Conservation (phyloP, 2,888 invertebrate species). For the Scaeva pyrastri region DNA sequence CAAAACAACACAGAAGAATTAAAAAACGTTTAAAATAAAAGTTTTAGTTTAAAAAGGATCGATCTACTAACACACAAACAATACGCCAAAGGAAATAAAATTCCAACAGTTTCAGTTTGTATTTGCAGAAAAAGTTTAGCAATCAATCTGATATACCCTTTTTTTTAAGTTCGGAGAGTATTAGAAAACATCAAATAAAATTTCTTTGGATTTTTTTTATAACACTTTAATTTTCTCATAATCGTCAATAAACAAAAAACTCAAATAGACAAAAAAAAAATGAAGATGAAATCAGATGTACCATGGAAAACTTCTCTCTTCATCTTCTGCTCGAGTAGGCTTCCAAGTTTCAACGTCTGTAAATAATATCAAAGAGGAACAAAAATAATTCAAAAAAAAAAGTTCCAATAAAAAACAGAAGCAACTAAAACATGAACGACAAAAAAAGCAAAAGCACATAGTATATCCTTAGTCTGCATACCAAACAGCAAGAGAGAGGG, state of each 20-base stretch:
- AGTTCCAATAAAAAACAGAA: not conserved
- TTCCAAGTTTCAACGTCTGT: conserved; percentile 60
- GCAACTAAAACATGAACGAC: not conserved
- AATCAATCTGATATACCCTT: too few species aligned
- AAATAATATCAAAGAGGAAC: conserved; percentile 67
- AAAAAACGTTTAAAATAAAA: too few species aligned
- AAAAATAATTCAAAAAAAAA: not conserved
- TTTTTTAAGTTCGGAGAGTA: not conserved
- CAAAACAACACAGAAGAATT: too few species aligned
- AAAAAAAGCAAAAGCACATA: not conserved
- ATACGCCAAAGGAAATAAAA: too few species aligned
- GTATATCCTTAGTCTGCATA: conserved; percentile 65
- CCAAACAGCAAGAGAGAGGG: conserved; percentile 46
- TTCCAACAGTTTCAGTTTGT: not conserved
- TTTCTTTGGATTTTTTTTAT: not conserved
- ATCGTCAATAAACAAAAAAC: conserved; percentile 28
- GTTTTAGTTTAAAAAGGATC: too few species aligned
- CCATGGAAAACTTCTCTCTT: conserved; percentile 39
- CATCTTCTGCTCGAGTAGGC: conserved; percentile 65
- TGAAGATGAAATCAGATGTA: not conserved
- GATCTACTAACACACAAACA: too few species aligned
- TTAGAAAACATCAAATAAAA: not conserved
- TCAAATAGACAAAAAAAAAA: conserved; percentile 17
- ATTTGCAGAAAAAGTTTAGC: conserved; percentile 2
- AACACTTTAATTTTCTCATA: conserved; percentile 38